phyloP scores from a whole-genome alignment of 2,113 vertebrate species.

The Microtus richardsoni region DNA sequence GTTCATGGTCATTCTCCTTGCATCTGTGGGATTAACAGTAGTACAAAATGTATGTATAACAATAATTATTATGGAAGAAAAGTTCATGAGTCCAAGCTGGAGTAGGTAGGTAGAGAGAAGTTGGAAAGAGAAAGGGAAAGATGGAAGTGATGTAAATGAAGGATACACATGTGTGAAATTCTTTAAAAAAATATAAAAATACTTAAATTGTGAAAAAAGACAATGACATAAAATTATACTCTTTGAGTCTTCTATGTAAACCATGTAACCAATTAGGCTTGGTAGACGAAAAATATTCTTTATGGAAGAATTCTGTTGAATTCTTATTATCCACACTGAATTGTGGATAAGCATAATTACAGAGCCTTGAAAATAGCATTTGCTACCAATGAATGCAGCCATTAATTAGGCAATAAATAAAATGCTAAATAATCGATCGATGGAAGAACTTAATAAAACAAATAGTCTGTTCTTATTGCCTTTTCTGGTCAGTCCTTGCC shows the following conservation, averaged over 20 bases:
- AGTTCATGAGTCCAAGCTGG: background rate
- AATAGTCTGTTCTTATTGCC: no score
- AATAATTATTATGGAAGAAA: background rate
- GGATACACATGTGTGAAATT: background rate
- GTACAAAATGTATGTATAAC: background rate
- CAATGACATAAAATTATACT: background rate
- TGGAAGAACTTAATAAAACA: no score
- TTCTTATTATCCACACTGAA: background rate
- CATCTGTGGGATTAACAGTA: background rate
- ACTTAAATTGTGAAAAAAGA: background rate
- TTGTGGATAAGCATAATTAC: background rate
- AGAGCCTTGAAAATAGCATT: background rate
- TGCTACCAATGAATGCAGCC: background rate
- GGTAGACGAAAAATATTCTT: background rate
- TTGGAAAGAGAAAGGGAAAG: background rate
- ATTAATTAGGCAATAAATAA: background rate
- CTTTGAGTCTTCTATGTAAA: background rate
- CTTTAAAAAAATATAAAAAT: background rate
- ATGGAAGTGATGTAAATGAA: background rate
- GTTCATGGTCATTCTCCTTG: background rate
- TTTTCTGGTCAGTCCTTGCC: no score
- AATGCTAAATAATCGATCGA: no score
- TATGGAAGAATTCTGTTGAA: background rate
- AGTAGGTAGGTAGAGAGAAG: background rate
- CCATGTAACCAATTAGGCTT: background rate